These are phyloP conservation scores for Dendroctonus ponderosae DNA, from an alignment of 1,140 invertebrate genomes.

Conservation along the genomic window DNA sequence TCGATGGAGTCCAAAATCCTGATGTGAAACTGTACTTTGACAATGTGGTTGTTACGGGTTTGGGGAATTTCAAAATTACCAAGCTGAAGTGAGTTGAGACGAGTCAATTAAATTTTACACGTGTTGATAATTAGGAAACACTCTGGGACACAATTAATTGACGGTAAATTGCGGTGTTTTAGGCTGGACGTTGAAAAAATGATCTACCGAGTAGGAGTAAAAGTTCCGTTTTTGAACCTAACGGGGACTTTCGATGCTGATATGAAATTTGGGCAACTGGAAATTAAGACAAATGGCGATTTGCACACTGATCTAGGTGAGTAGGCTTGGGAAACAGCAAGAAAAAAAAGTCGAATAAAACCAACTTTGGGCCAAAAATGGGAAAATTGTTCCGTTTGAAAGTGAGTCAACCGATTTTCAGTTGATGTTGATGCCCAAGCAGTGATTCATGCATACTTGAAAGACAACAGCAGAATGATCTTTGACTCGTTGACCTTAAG, in stretches of 20 bases:
- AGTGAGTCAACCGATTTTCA: too few relatives aligned
- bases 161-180: not conserved
- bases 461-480: too few relatives aligned
- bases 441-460: too few relatives aligned
- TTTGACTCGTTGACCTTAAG: too few relatives aligned
- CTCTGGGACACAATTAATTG: not conserved
- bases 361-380: too few relatives aligned
- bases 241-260: not conserved
- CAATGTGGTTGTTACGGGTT: constrained; percentile 12
- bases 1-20: constrained; percentile 5
- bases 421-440: too few relatives aligned
- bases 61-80: constrained; percentile 29
- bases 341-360: too few relatives aligned
- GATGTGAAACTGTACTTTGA: constrained; percentile 11
- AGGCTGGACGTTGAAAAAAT: not conserved
- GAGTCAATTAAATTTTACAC: not conserved
- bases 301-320: too few relatives aligned
- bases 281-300: too few relatives aligned
- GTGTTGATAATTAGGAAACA: too few relatives aligned
- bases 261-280: not conserved
- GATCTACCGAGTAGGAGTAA: not conserved
- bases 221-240: not conserved
- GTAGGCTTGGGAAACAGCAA: too few relatives aligned
- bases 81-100: constrained; percentile 27
- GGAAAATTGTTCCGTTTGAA: too few relatives aligned